phyloP scores from a whole-genome alignment of 2,888 invertebrate genomes.

The Hartigia nigra region DNA sequence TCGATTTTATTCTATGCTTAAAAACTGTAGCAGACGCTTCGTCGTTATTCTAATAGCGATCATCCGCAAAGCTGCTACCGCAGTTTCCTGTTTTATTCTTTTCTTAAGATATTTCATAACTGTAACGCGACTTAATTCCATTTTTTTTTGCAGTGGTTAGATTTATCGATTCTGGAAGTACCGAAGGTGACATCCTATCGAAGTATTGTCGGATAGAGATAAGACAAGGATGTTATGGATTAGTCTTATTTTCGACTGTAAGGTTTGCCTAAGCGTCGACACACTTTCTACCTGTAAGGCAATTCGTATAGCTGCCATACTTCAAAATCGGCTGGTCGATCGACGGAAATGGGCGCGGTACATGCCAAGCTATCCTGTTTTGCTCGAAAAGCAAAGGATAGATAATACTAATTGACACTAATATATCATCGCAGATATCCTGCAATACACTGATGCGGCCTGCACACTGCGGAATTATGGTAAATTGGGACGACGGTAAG shows the following conservation, averaged over 20 bases:
- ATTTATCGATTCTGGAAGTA: not conserved
- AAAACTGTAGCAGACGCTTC: not conserved
- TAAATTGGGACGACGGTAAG: not conserved
- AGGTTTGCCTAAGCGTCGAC: not conserved
- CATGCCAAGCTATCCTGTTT: not conserved
- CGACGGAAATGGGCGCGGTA: no score
- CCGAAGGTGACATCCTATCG: not conserved
- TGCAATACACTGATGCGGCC: not conserved
- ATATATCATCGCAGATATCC: not conserved
- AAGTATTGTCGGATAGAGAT: not conserved
- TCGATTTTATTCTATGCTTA: not conserved
- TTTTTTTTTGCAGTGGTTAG: not conserved
- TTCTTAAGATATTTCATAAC: not conserved
- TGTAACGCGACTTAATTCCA: not conserved
- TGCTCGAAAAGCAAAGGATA: not conserved
- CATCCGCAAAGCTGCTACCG: not conserved
- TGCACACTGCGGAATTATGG: not conserved
- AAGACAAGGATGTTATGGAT: not conserved
- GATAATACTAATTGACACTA: not conserved
- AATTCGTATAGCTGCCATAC: no score
- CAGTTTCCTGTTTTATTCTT: not conserved
- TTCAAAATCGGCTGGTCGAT: no score
- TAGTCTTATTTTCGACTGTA: not conserved
- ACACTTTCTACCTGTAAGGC: not conserved
- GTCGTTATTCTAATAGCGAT: not conserved